Percentiles rank a stretch among this genome's conserved stretches.
phyloP scores from a whole-genome alignment of 2,797 vertebrate species.

The Lutjanus campechanus region DNA sequence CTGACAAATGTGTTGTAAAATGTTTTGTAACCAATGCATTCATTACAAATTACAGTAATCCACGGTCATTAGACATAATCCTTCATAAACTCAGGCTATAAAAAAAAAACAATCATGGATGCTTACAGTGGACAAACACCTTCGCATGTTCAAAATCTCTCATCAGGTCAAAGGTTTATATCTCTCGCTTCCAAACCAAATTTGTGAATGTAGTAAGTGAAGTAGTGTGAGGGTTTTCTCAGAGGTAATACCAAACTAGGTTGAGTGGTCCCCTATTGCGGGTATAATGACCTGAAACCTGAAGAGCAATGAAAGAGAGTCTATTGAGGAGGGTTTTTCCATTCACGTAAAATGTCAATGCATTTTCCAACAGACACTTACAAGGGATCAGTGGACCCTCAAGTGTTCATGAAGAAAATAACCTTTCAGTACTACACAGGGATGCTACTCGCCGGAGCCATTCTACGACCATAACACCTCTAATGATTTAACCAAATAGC shows the following conservation, averaged over 20 bases:
- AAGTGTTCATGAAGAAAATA: constrained; percentile 86
- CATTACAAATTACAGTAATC: constrained; percentile 11
- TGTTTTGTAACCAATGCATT: not conserved
- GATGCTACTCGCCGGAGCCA: constrained; percentile 74
- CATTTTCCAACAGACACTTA: constrained; percentile 89
- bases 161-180: constrained; percentile 65
- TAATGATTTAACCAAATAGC: constrained; percentile 83
- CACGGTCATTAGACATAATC: constrained; percentile 8
- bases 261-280: constrained; percentile 81
- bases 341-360: constrained; percentile 86
- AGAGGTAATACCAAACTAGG: constrained; percentile 78
- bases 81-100: constrained; percentile 15
- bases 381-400: constrained; percentile 85
- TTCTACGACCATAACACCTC: constrained; percentile 75
- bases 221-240: constrained; percentile 68
- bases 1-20: not conserved
- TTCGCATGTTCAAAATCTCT: constrained; percentile 25
- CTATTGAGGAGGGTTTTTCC: constrained; percentile 80
- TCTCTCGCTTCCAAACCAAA: constrained; percentile 51
- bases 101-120: constrained; percentile 29
- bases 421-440: constrained; percentile 79
- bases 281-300: constrained; percentile 83
- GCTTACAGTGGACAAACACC: constrained; percentile 32
- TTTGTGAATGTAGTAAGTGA: constrained; percentile 69
- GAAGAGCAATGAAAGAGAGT: constrained; percentile 81